Conservation (phyloP, 2,113 vertebrate genomes). For the Sapajus apella region DNA sequence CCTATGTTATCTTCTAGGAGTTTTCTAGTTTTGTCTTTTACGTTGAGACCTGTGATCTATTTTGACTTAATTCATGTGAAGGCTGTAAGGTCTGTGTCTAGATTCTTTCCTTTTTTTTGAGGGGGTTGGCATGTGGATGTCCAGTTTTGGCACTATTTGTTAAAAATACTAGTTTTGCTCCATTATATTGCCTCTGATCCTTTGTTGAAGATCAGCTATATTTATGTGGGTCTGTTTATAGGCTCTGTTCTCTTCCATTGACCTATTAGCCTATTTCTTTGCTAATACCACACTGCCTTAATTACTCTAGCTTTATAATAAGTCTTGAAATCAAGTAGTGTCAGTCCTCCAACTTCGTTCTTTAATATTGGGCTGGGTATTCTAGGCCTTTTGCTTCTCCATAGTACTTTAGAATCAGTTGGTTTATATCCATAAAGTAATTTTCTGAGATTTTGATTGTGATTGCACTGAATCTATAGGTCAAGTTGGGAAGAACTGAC, state of each 20-base stretch:
- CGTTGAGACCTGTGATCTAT: background rate
- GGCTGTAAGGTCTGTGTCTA: background rate
- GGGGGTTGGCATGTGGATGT: background rate
- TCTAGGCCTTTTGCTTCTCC: background rate
- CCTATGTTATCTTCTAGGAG: too few relatives aligned
- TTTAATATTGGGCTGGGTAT: background rate
- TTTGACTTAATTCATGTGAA: background rate
- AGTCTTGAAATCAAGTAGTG: background rate
- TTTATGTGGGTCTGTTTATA: background rate
- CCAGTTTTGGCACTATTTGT: background rate
- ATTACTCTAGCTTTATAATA: background rate
- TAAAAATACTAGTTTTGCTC: background rate
- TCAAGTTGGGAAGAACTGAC: background rate
- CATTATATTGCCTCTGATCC: background rate
- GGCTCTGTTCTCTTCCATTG: background rate
- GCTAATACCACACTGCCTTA: background rate
- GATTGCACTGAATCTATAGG: background rate
- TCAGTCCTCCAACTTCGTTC: background rate
- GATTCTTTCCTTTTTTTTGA: background rate
- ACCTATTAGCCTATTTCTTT: background rate
- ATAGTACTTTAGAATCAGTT: background rate
- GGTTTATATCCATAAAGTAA: background rate
- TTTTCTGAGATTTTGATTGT: background rate
- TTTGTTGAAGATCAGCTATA: background rate
- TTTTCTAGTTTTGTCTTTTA: background rate